Percentiles rank a stretch among this genome's conserved stretches.
Evolutionary conservation across 2,888 invertebrate genomes (phyloP).

Genomic region (Thereva unica): DNA sequence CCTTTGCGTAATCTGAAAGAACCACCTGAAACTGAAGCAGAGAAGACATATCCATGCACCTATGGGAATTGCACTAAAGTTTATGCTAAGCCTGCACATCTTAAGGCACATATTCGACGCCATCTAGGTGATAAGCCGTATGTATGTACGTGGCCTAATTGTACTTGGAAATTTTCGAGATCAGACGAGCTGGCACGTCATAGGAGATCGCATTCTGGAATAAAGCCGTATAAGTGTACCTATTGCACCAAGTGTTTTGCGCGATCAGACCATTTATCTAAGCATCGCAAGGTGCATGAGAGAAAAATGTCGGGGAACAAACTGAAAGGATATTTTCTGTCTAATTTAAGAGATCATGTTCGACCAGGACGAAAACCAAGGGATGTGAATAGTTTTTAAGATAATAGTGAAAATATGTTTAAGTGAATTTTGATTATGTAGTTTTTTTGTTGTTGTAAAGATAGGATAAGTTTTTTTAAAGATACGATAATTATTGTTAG

Average conservation of each 20-base stretch:
- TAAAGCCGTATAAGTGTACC: conserved; percentile 89
- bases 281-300: conserved; percentile 85
- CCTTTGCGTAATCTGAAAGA: conserved; percentile 1
- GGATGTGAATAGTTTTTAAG: conserved; percentile 45
- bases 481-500: no score
- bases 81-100: conserved; percentile 87
- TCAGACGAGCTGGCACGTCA: conserved; percentile 94
- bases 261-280: conserved; percentile 90
- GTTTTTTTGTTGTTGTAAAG: no score
- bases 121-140: conserved; percentile 81
- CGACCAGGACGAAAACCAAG: conserved; percentile 56
- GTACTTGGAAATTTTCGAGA: conserved; percentile 90
- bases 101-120: conserved; percentile 84
- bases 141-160: conserved; percentile 75
- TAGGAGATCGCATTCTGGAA: conserved; percentile 90
- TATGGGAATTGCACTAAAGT: conserved; percentile 75
- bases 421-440: no score
- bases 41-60: conserved; percentile 67
- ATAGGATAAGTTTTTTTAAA: no score
- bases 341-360: conserved; percentile 51
- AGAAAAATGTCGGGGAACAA: conserved; percentile 60
- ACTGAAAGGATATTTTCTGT: conserved; percentile 50
- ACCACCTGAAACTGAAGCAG: conserved; percentile 53
- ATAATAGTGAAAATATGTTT: no score
- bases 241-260: conserved; percentile 90